phyloP scores from a whole-genome alignment of 1,140 invertebrate species.

The Phymorhynchus buccinoides region DNA sequence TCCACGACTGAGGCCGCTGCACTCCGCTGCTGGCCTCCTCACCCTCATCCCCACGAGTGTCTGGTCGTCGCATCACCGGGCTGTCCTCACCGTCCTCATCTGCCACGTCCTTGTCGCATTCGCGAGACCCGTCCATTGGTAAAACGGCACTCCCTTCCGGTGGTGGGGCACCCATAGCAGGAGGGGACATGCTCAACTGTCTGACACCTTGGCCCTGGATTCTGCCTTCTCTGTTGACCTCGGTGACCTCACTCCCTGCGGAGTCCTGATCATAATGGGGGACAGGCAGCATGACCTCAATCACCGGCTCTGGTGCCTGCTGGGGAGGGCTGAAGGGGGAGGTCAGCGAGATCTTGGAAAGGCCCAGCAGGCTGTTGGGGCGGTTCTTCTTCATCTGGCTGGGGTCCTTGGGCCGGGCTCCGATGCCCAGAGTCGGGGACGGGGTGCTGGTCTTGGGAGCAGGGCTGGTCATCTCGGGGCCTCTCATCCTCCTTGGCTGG shows the following conservation, averaged over 20 bases:
- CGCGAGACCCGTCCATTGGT: not conserved
- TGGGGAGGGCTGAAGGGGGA: constrained; percentile 33
- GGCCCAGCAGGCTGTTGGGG: constrained; percentile 60
- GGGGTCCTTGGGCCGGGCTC: constrained; percentile 60
- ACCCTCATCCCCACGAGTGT: constrained; percentile 31
- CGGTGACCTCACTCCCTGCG: not conserved
- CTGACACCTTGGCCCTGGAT: not conserved
- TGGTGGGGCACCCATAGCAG: constrained; percentile 8
- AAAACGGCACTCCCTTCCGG: constrained; percentile 6
- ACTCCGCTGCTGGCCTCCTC: constrained; percentile 27
- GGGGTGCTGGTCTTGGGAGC: not conserved
- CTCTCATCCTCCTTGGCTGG: not conserved
- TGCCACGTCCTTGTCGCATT: not conserved
- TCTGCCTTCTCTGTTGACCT: not conserved
- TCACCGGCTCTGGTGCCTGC: not conserved
- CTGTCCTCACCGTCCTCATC: constrained; percentile 12
- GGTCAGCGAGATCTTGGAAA: constrained; percentile 57
- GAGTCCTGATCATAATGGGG: not conserved
- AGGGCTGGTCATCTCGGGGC: not conserved
- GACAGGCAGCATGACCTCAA: not conserved
- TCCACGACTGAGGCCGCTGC: constrained; percentile 55
- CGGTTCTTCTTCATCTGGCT: constrained; percentile 49
- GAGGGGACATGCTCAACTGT: not conserved
- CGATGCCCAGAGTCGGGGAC: constrained; percentile 39
- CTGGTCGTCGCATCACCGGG: constrained; percentile 41